Base-by-base conservation (phyloP, 2,113 vertebrate species). In the Pelodiscus sinensis region DNA sequence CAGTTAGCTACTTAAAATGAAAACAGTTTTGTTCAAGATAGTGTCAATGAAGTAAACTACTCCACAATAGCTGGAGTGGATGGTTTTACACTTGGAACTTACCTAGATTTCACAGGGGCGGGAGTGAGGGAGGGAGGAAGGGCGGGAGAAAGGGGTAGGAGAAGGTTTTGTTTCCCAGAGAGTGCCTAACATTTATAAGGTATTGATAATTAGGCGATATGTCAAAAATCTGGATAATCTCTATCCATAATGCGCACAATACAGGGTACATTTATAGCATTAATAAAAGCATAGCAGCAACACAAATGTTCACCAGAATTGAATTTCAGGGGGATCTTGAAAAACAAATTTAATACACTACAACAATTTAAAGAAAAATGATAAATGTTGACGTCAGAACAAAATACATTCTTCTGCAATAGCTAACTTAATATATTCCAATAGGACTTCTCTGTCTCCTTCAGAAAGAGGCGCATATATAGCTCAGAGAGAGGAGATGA, bases 81-180 rank as follows among this genome's bases (percentile, higher is more conserved):
- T 88, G 95, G 87, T 29, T 90, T 83, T 38, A 68, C 89, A 92
- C 95, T 95, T 94, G 96, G 94, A 95, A 96, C 91, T 89, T 82
- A 94, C 79, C 71, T 94, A 82, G 92, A n/a, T 90, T 92, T 85
- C 62, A 31, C 86, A 54, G 44, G 44, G 6, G 44, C 7, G 44
- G 44, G 44, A 44, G 44, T 6, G 44, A 44, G 44, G 38, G 38
- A 44, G 38, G 6, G 44, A 44, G 44, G 44, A 44, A 44, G 21
- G 73, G n/a, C 9, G 52, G 52, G 52, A 54, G 10, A 10, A 54
- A 54, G 81, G 86, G 82, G 5, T 52, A 27, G 94, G 93, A 77
- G 82, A 78, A 89, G 79, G 38, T 86, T 81, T 6, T 77, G 11
- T 35, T 60, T 8, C 21, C 58, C 62, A 60, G 25, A 6, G 57